phyloP scores from a whole-genome alignment of 2,888 invertebrate species.

The Standfussiana lucernea region DNA sequence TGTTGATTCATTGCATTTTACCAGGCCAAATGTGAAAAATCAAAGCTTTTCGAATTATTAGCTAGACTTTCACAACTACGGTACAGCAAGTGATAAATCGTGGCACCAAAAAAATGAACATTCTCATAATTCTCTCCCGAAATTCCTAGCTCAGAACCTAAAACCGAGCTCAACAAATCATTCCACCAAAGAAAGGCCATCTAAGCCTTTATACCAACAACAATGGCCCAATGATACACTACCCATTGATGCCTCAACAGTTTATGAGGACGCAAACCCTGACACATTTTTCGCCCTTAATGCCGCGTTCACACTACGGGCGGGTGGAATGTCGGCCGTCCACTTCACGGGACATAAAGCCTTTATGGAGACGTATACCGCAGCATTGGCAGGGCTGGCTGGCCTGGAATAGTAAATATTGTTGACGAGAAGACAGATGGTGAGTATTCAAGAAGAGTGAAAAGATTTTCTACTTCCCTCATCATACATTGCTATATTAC shows the following conservation, averaged over 20 bases:
- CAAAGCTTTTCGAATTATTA: background rate
- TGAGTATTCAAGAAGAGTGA: background rate
- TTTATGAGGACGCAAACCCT: conserved; percentile 65
- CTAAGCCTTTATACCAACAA: conserved; percentile 52
- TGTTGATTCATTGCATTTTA: background rate
- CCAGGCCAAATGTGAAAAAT: background rate
- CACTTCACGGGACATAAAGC: conserved; percentile 86
- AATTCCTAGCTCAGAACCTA: conserved; percentile 24
- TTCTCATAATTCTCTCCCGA: conserved; percentile 6
- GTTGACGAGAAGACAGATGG: background rate
- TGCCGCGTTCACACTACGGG: conserved; percentile 70
- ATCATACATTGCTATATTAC: background rate
- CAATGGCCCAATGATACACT: conserved; percentile 52
- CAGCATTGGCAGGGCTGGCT: conserved; percentile 64
- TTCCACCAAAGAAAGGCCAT: conserved; percentile 22
- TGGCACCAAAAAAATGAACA: background rate
- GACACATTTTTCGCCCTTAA: conserved; percentile 69
- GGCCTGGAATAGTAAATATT: conserved; percentile 30
- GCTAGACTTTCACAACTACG: background rate
- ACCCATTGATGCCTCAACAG: conserved; percentile 49
- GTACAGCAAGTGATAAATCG: background rate
- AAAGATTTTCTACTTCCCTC: background rate
- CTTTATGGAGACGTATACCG: conserved; percentile 82
- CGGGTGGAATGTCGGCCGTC: conserved; percentile 72
- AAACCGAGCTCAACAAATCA: conserved; percentile 32